Base-by-base conservation (phyloP, 1,140 invertebrate genomes). In the Papilio xuthus region DNA sequence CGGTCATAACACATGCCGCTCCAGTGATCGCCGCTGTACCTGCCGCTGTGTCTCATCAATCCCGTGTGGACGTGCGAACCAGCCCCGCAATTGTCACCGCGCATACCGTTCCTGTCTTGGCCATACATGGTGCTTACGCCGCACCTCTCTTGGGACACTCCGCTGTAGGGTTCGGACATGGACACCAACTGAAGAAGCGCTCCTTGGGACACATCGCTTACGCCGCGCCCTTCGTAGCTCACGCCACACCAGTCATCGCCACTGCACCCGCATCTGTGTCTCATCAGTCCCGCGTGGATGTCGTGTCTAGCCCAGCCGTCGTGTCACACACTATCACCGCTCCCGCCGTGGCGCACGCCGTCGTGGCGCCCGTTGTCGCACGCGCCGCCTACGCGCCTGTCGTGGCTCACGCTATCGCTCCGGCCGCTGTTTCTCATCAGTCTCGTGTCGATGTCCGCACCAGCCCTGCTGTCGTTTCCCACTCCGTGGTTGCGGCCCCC, bases 211-310 rank as follows among this genome's bases (percentile, higher is more conserved):
- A 86, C 82, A 26, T 84, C 42, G 85, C 84, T 26, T 87, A 87
- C 81, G 80, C 78, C 71, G 87, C 88, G 9, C 88, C 87, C 56
- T 44, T 87, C 80, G 63, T 81, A 15, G 81, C 85, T 28, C 79
- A 80, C 69, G 82, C 81, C 74, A 82, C 82, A 15, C 86, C 69
- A 32, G 37, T 71, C 37, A 47, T 63, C 53, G 74, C 83, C 72
- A 85, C 84, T 18, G 88, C 87, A 4, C 83, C 88, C 41, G 53
- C 80, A 44, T 90, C 92, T 75, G 89, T 92, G 8, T 90, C 91
- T 23, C 92, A 94, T 81, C 91, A 92, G 72, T 92, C 92, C 71
- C 89, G 92, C 50, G 90, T 91, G 50, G 90, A 93, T 79, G 86
- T 93, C n/a, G 78, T 86, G 53, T 88, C 92, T 74, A 89, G 86